Evolutionary conservation across 2,113 vertebrate genomes (phyloP), one percentile per base, ranked within the genome.

Genomic region (Lonchura striata): DNA sequence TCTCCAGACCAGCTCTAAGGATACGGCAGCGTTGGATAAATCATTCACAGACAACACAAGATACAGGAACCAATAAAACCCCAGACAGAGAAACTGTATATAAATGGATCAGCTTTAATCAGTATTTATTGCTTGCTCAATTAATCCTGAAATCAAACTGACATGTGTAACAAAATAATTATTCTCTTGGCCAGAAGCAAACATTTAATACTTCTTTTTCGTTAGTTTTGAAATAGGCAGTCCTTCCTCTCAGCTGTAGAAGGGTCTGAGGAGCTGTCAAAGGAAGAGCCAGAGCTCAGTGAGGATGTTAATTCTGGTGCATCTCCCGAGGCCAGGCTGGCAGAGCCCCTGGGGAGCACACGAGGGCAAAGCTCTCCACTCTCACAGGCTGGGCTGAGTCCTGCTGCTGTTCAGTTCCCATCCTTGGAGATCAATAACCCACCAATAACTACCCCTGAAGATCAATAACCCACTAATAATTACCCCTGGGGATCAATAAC

Each of bases 21-120:
- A 81, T 24, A 64, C 14, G 41, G 65, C 47, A 72, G 79, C 0
- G 0, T 3, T 59, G 61, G 27, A 83, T 46, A 53, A 77, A 87
- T 41, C 39, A 20, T 13, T 28, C 44, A 71, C 4, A 42, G 28
- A 35, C 21, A 64, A 39, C 71, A 81, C 0, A 7, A 61, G 80
- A 49, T 0, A 25, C 1, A 47, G 74, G 50, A 80, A 71, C 86
- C 61, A 89, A 70, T n/a, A 70, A 64, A 74, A 61, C 3, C 16
- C 9, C 57, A 77, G 53, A 53, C 72, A 81, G 76, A 70, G 10
- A 25, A 54, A 17, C 6, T 46, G 64, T 90, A 31, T 52, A 90
- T 19, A 94, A 97, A 96, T 9, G 46, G 50, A 94, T 83, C 13
- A 2, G 82, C 86, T 95, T 96, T 97, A 96, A 96, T 97, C 63